Percentiles rank a stretch among this genome's conserved stretches.
Evolutionary conservation across 1,140 invertebrate species (phyloP).

Genomic region (Anoplolepis gracilipes): DNA sequence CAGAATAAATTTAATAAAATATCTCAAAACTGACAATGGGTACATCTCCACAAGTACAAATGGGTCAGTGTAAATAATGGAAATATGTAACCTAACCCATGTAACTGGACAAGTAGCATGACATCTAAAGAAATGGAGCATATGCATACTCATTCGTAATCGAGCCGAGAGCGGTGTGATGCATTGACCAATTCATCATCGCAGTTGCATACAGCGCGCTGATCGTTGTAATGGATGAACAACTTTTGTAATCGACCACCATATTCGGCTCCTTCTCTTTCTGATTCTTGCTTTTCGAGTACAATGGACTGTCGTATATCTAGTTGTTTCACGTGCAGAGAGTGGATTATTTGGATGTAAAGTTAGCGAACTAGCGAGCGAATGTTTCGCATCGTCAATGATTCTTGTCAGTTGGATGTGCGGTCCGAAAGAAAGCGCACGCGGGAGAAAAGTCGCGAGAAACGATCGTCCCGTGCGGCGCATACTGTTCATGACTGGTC

Average conservation of each 20-base stretch:
- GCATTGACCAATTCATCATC: constrained; percentile 40
- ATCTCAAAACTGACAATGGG: background rate
- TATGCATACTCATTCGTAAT: constrained; percentile 26
- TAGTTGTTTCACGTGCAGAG: too few relatives aligned
- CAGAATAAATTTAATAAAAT: background rate
- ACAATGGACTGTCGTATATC: background rate
- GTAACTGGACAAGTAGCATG: background rate
- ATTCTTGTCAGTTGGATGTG: constrained; percentile 25
- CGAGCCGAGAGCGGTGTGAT: constrained; percentile 10
- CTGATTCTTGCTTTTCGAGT: background rate
- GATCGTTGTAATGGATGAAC: constrained; percentile 35
- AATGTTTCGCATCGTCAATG: constrained; percentile 32
- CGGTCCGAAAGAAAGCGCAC: background rate
- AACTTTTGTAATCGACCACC: background rate
- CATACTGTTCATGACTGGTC: constrained; percentile 70
- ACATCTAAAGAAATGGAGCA: constrained; percentile 28
- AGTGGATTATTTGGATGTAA: background rate
- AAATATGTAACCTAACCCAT: background rate
- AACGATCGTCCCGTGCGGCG: constrained; percentile 47
- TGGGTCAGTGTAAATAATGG: background rate
- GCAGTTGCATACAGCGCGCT: background rate
- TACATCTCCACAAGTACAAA: background rate
- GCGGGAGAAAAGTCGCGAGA: constrained; percentile 34
- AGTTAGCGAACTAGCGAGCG: background rate
- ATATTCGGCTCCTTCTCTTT: background rate